Conservation (phyloP, 92 coral and sea anemone genomes). For the Siderastrea radians region DNA sequence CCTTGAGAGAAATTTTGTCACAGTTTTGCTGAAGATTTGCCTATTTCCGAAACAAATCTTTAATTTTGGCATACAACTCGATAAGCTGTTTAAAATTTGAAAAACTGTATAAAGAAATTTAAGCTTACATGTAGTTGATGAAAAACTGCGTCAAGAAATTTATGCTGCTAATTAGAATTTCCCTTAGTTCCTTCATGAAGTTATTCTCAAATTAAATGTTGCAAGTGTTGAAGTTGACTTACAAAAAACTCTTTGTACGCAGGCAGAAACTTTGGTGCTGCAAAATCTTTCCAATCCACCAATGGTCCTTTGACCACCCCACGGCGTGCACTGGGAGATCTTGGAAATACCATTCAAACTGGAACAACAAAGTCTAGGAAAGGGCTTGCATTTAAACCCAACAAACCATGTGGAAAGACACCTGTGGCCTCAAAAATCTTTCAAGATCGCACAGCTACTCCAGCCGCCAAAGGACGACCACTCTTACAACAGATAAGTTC, state of each 20-base stretch:
- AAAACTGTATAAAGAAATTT: too few relatives aligned
- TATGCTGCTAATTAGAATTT: too few relatives aligned
- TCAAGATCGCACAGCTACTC: constrained; percentile 56
- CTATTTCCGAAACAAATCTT: too few relatives aligned
- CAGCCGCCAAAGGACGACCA: constrained; percentile 58
- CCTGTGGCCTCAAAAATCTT: constrained; percentile 49
- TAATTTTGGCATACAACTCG: too few relatives aligned
- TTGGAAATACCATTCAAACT: constrained; percentile 78
- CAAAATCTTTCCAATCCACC: constrained; percentile 70
- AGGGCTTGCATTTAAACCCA: constrained; percentile 51
- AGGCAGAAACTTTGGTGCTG: constrained; percentile 83
- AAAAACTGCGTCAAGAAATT: too few relatives aligned
- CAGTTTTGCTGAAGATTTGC: background rate
- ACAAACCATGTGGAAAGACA: constrained; percentile 54
- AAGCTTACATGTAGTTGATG: too few relatives aligned
- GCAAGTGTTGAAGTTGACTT: background rate
- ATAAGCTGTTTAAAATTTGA: too few relatives aligned
- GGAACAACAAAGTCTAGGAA: constrained; percentile 50
- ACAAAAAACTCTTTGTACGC: background rate
- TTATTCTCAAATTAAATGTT: too few relatives aligned
- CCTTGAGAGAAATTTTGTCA: background rate
- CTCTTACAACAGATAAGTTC: constrained; percentile 65
- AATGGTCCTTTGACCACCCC: constrained; percentile 85
- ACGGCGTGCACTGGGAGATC: constrained; percentile 92
- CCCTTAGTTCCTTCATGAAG: background rate